Base-by-base conservation (phyloP, 2,113 vertebrate species). In the Calidris pugnax region DNA sequence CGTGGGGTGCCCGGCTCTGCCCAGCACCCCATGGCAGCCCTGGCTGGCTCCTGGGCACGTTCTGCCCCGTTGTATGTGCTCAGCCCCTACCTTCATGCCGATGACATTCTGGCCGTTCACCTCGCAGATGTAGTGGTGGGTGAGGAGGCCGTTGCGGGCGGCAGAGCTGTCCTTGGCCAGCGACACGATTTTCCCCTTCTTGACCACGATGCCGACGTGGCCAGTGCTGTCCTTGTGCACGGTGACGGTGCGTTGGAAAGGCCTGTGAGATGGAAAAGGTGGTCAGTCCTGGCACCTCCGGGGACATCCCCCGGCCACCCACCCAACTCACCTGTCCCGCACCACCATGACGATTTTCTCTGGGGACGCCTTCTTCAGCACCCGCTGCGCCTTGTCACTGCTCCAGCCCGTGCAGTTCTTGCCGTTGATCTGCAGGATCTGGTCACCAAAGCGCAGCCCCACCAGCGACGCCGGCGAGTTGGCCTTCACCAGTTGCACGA, bases 391-490 rank as follows among this genome's bases (percentile, higher is more conserved):
- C 95, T 99, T 99, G 96, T 98, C 98, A 0, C 98, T 95, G 90
- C 97, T 99, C 99, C 99, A 99, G 27, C 99, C 99, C 0, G 99
- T 98, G 11, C 99, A 99, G 97, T 98, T 98, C 83, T 97, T 97
- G 48, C 99, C 99, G 0, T 99, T 98, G 4, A 99, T 98, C 98
- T 99, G 99, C 78, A 99, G 98, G 66, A 99, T 97, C 98, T 99
- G 99, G 97, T 99, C 99, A 9, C 99, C 99, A 2, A 99, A 99
- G 77, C 99, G 99, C 95, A 99, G 98, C 16, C 99, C 99, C n/a
- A 98, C 99, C n/a, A 99, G 97, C 2, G 99, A 98, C 0, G 99
- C 98, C 0, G 99, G 99, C 1, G 99, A 99, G 95, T 99, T 99
- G 24, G 98, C 98, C 98, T 99, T 99, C 51, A 99, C 99, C 98